Base-by-base conservation (phyloP, 1,140 invertebrate species). In the Orussus abietinus region DNA sequence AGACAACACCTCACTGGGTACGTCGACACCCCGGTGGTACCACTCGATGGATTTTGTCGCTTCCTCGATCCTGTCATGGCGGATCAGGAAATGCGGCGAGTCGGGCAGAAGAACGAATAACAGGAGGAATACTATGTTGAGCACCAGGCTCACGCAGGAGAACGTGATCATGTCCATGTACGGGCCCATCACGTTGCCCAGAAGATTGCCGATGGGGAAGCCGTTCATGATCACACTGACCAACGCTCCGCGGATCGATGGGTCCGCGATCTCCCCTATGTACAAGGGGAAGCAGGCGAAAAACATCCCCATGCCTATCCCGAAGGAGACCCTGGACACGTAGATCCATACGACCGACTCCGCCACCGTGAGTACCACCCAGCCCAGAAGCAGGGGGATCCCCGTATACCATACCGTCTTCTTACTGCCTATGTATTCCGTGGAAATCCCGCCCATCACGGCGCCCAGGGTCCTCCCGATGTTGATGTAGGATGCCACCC, bases 41-140 rank as follows among this genome's bases (percentile, higher is more conserved):
- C 57, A 65, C 31, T 21, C 37, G 12, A 66, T 44, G 0, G 65
- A 44, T 25, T 49, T 40, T 3, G 80, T 72, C 14, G 81, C 75
- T 43, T 72, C 70, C 14, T 76, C 75, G 57, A 83, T 78, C 37
- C 76, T 72, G 11, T 78, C 74, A 11, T 72, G 71, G 31, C 74
- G 76, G 1, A 83, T 60, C 20, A 78, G 72, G 59, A 80, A 87
- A 45, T 86, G 78, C 0, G 87, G 86, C 10, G 85, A 85, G 59
- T 88, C 85, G 0, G 86, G 85, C 63, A 88, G 77, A 33, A 77
- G 77, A 22, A 74, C 72, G 59, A 85, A 82, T 1, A 76, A 75
- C 4, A 80, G 45, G 2, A 82, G 60, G 44, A 81, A 79, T 4
- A 80, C 51, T 1, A 80, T 60, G 2, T 79, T 73, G 26, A 78